These are phyloP conservation scores for Australoheros facetus DNA, from an alignment of 2,797 vertebrate species.

Conservation along the genomic window DNA sequence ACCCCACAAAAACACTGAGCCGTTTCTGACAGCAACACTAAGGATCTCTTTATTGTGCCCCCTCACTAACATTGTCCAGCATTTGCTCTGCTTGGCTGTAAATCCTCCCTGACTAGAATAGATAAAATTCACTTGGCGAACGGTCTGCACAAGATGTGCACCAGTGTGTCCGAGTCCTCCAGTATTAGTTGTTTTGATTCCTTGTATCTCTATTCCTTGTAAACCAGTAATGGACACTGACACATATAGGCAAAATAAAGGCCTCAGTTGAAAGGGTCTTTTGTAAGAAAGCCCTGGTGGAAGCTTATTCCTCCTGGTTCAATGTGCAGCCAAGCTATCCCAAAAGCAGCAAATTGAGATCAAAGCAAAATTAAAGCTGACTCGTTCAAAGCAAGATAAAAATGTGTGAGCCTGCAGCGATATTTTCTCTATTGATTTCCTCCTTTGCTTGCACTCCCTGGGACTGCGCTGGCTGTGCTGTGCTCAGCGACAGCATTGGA, in stretches of 20 bases:
- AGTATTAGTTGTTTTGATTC: slow-evolving; percentile 60
- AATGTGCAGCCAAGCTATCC: slow-evolving; percentile 77
- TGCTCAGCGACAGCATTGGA: slow-evolving; percentile 62
- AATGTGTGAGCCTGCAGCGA: slow-evolving; percentile 83
- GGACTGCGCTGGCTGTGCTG: slow-evolving; percentile 70
- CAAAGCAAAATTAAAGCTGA: slow-evolving; percentile 89
- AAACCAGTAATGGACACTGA: slow-evolving; percentile 67
- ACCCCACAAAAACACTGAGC: slow-evolving; percentile 61
- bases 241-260: slow-evolving; percentile 68
- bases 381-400: slow-evolving; percentile 86
- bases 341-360: slow-evolving; percentile 87
- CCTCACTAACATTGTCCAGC: slow-evolving; percentile 65
- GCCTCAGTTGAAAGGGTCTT: slow-evolving; percentile 67
- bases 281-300: slow-evolving; percentile 74
- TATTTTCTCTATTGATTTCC: slow-evolving; percentile 86
- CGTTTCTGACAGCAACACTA: slow-evolving; percentile 56
- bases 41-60: slow-evolving; percentile 70
- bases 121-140: slow-evolving; percentile 50
- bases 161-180: slow-evolving; percentile 43
- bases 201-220: slow-evolving; percentile 53
- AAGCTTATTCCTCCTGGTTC: slow-evolving; percentile 77
- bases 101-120: slow-evolving; percentile 63
- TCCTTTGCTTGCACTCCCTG: slow-evolving; percentile 73
- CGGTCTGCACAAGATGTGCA: slow-evolving; percentile 39
- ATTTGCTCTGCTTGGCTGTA: slow-evolving; percentile 59